These are phyloP conservation scores for Tigriopus californicus DNA, from an alignment of 2,888 invertebrate genomes.

Conservation along the genomic window DNA sequence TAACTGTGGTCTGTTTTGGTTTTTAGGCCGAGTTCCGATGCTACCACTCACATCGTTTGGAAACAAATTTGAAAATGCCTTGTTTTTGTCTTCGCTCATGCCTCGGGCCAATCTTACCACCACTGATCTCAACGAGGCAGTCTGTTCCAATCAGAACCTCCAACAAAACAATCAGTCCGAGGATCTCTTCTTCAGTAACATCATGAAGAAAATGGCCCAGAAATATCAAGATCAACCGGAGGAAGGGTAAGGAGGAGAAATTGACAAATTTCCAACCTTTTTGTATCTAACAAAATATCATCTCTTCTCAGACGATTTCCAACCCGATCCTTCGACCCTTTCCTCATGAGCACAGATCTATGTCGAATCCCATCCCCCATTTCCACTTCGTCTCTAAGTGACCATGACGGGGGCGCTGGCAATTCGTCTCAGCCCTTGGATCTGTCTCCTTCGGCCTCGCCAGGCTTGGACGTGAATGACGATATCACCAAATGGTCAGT, in stretches of 20 bases:
- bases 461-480: not conserved
- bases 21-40: too few relatives aligned
- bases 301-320: not conserved
- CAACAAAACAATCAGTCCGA: not conserved
- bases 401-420: not conserved
- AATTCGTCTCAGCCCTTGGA: not conserved
- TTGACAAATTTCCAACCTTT: too few relatives aligned
- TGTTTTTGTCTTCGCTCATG: too few relatives aligned
- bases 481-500: not conserved
- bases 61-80: too few relatives aligned
- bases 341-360: not conserved
- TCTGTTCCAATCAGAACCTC: not conserved
- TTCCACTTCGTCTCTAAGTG: not conserved
- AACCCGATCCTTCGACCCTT: not conserved
- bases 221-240: not conserved
- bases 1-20: too few relatives aligned
- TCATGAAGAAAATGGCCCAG: not conserved
- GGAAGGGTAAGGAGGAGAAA: not conserved
- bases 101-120: not conserved
- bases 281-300: not conserved
- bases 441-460: not conserved
- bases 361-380: not conserved
- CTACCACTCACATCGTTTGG: too few relatives aligned
- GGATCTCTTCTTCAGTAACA: not conserved
- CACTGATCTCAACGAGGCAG: not conserved